Percentiles rank a stretch among this genome's conserved stretches.
Conservation (phyloP, 2,888 invertebrate genomes). For the Lobophora halterata region DNA sequence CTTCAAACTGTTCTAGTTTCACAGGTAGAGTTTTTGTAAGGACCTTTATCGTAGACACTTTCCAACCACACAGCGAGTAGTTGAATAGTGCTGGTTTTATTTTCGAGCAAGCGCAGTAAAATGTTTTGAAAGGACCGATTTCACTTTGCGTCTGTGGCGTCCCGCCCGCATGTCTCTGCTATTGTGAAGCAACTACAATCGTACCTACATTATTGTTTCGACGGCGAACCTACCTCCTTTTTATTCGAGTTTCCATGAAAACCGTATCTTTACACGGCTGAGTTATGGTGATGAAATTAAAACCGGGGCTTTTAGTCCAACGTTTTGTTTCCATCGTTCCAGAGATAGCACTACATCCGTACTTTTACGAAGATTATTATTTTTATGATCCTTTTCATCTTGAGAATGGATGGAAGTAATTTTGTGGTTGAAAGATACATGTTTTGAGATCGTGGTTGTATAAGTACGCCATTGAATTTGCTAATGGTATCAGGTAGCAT, state of each 20-base stretch:
- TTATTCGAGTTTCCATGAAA: slow-evolving; percentile 67
- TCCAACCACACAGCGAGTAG: slow-evolving; percentile 50
- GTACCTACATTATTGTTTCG: slow-evolving; percentile 71
- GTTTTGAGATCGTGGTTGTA: slow-evolving; percentile 31
- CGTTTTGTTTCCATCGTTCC: slow-evolving; percentile 49
- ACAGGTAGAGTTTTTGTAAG: slow-evolving; percentile 42
- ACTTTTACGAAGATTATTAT: slow-evolving; percentile 46
- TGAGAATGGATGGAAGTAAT: slow-evolving; percentile 37
- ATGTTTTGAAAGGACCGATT: slow-evolving; percentile 80
- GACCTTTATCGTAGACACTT: slow-evolving; percentile 53
- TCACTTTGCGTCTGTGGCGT: slow-evolving; percentile 63
- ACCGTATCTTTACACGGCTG: slow-evolving; percentile 67
- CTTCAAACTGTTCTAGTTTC: slow-evolving; percentile 34
- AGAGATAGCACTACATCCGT: slow-evolving; percentile 35
- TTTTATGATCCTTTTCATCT: slow-evolving; percentile 43
- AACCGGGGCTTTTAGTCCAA: slow-evolving; percentile 58
- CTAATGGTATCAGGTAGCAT: no score
- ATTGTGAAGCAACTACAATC: slow-evolving; percentile 77
- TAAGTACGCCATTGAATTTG: slow-evolving; percentile 27
- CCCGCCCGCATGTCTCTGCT: slow-evolving; percentile 65
- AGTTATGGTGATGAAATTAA: slow-evolving; percentile 75
- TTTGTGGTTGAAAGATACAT: slow-evolving; percentile 31
- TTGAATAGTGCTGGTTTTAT: slow-evolving; percentile 71
- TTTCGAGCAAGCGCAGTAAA: slow-evolving; percentile 67
- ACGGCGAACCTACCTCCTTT: slow-evolving; percentile 63